Conservation (phyloP, 2,113 vertebrate genomes). For the Alaudala cheleensis region DNA sequence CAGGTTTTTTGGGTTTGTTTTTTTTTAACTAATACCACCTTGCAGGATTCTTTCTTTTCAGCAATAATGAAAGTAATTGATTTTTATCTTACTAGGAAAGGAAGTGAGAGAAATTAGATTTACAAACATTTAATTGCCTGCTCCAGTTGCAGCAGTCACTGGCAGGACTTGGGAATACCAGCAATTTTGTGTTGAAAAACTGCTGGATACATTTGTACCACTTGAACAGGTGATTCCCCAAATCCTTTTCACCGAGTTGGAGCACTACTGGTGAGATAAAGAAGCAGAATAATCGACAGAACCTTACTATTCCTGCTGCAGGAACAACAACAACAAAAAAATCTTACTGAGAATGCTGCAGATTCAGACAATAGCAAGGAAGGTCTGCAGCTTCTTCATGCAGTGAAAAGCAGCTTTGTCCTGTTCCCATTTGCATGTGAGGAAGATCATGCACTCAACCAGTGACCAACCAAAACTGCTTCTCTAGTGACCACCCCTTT, state of each 20-base stretch:
- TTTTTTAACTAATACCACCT: not conserved
- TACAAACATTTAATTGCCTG: not conserved
- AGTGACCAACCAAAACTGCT: not conserved
- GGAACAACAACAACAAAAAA: not conserved
- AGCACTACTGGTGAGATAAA: not conserved
- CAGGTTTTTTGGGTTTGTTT: not conserved
- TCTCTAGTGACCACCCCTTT: not conserved
- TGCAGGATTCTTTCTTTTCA: not conserved
- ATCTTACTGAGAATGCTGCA: not conserved
- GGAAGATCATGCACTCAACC: not conserved
- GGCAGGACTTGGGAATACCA: rapidly evolving
- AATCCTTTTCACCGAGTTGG: not conserved
- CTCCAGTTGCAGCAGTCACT: not conserved
- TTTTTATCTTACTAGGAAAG: not conserved
- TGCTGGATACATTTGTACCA: not conserved
- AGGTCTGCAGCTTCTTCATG: not conserved
- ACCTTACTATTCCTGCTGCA: not conserved
- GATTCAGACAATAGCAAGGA: not conserved
- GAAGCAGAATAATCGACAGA: not conserved
- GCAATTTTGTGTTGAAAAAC: not conserved
- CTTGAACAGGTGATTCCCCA: not conserved
- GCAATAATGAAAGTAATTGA: not conserved
- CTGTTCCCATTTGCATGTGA: not conserved
- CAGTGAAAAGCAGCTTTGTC: not conserved
- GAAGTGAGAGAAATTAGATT: not conserved